Percentiles rank a stretch among this genome's conserved stretches.
Evolutionary conservation across 2,797 vertebrate genomes (phyloP).

Genomic region (Nasua narica): DNA sequence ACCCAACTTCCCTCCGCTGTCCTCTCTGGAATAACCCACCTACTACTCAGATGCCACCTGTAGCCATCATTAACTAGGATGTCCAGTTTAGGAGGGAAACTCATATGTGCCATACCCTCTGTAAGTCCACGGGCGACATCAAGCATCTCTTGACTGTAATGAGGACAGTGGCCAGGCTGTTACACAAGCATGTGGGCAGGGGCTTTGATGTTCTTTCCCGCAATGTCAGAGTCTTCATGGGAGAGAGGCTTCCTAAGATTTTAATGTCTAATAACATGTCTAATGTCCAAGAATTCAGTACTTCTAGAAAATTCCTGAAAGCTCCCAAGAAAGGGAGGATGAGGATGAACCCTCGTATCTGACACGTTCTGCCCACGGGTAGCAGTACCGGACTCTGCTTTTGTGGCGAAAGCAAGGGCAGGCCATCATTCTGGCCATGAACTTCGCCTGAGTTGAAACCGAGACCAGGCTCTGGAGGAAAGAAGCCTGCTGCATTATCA

Average conservation of each 20-base stretch:
- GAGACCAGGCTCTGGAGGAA: neutral
- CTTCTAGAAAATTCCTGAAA: neutral
- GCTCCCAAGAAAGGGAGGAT: neutral
- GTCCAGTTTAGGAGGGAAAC: neutral
- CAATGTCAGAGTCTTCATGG: neutral
- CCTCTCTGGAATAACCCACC: neutral
- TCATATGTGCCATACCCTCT: neutral
- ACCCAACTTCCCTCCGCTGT: neutral
- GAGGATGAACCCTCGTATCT: neutral
- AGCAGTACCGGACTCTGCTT: neutral
- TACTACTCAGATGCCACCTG: no score
- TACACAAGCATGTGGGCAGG: fast-evolving
- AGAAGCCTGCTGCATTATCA: neutral
- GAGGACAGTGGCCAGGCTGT: neutral
- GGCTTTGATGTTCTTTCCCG: neutral
- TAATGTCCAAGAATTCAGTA: neutral
- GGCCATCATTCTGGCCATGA: neutral
- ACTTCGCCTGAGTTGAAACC: neutral
- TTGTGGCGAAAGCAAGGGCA: neutral
- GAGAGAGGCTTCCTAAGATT: neutral
- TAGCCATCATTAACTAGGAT: neutral
- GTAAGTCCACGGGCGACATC: no score
- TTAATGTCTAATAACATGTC: neutral
- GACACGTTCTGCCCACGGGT: neutral
- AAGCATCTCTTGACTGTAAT: neutral